phyloP scores from a whole-genome alignment of 2,113 vertebrate species.

The Nematolebias whitei region DNA sequence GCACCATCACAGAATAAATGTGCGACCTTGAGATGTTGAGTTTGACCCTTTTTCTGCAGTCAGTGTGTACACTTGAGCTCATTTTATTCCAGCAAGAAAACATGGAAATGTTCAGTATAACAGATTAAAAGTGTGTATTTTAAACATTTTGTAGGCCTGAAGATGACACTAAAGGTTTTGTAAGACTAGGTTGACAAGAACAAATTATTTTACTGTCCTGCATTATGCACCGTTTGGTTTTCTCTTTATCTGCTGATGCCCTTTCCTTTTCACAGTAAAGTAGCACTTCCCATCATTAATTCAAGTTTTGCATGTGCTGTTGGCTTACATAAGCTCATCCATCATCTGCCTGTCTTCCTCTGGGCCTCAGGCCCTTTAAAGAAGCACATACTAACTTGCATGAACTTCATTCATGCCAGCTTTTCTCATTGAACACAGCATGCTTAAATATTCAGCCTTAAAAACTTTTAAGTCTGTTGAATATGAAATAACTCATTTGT shows the following conservation, averaged over 20 bases:
- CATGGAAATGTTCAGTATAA: not conserved
- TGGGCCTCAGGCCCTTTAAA: slow-evolving; percentile 44
- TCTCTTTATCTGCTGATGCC: not conserved
- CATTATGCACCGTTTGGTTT: slow-evolving; percentile 9
- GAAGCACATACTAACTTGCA: slow-evolving; percentile 87
- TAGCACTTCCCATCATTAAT: slow-evolving; percentile 21
- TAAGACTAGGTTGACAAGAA: slow-evolving; percentile 6
- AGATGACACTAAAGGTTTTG: slow-evolving; percentile 4
- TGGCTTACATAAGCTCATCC: slow-evolving; percentile 53
- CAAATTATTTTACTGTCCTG: slow-evolving; percentile 18
- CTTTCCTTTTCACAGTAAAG: slow-evolving; percentile 22
- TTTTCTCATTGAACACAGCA: slow-evolving; percentile 55
- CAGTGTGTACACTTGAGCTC: slow-evolving; percentile 11
- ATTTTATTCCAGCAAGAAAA: slow-evolving; percentile 21
- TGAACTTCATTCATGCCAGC: slow-evolving; percentile 72
- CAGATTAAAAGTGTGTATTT: not conserved
- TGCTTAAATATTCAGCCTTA: slow-evolving; percentile 51
- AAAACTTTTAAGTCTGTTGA: slow-evolving; percentile 25
- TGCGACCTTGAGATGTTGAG: slow-evolving; percentile 51
- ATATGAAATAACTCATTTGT: slow-evolving; percentile 8
- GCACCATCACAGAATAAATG: not conserved
- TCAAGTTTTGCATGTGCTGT: slow-evolving; percentile 81
- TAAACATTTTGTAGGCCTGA: not conserved
- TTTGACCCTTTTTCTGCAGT: slow-evolving; percentile 25
- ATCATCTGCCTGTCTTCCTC: slow-evolving; percentile 46